phyloP scores from a whole-genome alignment of 2,888 invertebrate genomes.

The Caprella mutica region DNA sequence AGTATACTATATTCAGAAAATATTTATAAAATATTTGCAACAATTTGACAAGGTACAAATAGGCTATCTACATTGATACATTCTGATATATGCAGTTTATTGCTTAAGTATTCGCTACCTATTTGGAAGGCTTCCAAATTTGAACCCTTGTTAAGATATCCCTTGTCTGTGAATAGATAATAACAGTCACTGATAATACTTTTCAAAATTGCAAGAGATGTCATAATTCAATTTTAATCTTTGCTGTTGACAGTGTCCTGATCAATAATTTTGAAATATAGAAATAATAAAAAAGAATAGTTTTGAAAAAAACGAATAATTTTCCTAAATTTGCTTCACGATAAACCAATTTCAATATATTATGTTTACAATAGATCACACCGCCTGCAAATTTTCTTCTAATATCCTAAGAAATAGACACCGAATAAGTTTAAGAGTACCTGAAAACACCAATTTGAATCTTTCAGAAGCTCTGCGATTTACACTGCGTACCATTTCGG shows the following conservation, averaged over 20 bases:
- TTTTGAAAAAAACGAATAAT: too few species aligned
- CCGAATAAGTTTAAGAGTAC: background rate
- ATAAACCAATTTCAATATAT: too few species aligned
- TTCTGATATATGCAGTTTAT: too few species aligned
- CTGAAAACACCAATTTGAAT: background rate
- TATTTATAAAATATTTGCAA: too few species aligned
- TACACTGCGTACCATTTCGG: background rate
- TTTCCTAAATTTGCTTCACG: too few species aligned
- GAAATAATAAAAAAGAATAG: too few species aligned
- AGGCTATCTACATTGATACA: too few species aligned
- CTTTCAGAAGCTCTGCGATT: constrained; percentile 1
- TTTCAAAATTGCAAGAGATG: background rate
- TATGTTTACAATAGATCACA: too few species aligned
- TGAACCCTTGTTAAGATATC: background rate
- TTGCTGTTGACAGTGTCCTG: too few species aligned
- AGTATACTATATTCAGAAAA: too few species aligned
- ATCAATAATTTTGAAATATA: too few species aligned
- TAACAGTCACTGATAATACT: background rate
- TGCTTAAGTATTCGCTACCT: constrained; percentile 10
- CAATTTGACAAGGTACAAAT: too few species aligned
- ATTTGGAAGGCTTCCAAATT: constrained; percentile 1
- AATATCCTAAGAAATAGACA: background rate
- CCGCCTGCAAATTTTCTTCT: background rate
- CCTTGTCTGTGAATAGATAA: background rate
- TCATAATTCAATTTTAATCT: background rate